Evolutionary conservation across 2,797 vertebrate species (phyloP).

Genomic region (Halcyon chelicuti): DNA sequence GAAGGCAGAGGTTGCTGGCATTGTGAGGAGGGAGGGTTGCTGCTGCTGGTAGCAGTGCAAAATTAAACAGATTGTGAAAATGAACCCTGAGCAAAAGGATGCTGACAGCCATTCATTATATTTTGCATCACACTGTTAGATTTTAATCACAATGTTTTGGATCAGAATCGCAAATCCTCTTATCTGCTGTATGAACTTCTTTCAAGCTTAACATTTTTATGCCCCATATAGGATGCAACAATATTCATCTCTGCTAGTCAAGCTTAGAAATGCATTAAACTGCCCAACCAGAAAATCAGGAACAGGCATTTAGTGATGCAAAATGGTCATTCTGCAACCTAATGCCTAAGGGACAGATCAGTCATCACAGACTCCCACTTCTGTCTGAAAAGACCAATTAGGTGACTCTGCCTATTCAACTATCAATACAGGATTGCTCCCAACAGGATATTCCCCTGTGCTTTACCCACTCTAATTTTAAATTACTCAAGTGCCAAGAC

Average conservation of each 20-base stretch:
- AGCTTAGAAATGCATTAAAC: slow-evolving; percentile 72
- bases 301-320: slow-evolving; percentile 73
- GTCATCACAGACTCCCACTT: slow-evolving; percentile 64
- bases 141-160: slow-evolving; percentile 58
- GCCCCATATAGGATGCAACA: slow-evolving; percentile 56
- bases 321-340: slow-evolving; percentile 68
- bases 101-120: slow-evolving; percentile 27
- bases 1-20: background rate
- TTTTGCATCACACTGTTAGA: slow-evolving; percentile 54
- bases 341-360: slow-evolving; percentile 70
- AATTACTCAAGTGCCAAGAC: slow-evolving; percentile 73
- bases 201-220: slow-evolving; percentile 60
- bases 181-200: slow-evolving; percentile 39
- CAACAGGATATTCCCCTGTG: slow-evolving; percentile 67
- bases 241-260: slow-evolving; percentile 67
- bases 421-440: slow-evolving; percentile 70
- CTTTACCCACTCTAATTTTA: slow-evolving; percentile 70
- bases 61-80: slow-evolving; percentile 42
- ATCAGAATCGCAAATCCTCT: slow-evolving; percentile 64
- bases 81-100: slow-evolving; percentile 7
- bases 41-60: background rate
- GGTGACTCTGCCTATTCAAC: slow-evolving; percentile 67
- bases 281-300: slow-evolving; percentile 71
- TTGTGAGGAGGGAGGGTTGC: background rate
- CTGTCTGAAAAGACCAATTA: slow-evolving; percentile 73